Base-by-base conservation (phyloP, 2,113 vertebrate genomes). In the Cervus canadensis region DNA sequence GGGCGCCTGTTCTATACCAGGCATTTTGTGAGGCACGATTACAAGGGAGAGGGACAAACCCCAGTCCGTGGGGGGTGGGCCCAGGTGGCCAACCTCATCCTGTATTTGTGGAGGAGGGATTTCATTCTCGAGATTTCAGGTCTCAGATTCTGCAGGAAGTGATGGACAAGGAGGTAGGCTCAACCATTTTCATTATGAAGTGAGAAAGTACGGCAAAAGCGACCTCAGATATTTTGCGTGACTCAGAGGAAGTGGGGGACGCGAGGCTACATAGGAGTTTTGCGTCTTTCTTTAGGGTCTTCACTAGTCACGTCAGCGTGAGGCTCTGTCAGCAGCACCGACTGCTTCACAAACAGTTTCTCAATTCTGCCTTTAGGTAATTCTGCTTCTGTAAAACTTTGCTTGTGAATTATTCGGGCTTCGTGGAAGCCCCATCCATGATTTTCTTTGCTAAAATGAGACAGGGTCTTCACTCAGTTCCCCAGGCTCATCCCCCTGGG, bases 201-300 rank as follows among this genome's bases (percentile, higher is more conserved):
- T 3, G 23, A 87, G 36, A 57, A 76, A 33, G 52, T 56, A 59
- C 6, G 59, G 88, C 50, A 25, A 33, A 82, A 59, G 28, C 9
- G 10, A 87, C 74, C 45, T 52, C 30, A 64, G 64, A 50, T 26
- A 76, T 48, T 82, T 45, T 23, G 17, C 11, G 3, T 8, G 43
- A 64, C 64, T 67, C 52, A 52, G 64, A 81, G 17, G 23, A 1
- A 43, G 62, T 19, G 45, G 33, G 84, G 23, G 12, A 85, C 59
- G n/a, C 13, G n/a, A 86, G 13, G 21, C 16, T 43, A 48, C 26
- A 6, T n/a, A 26, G 60, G 45, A 87, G 79, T 40, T 87, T 10
- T 28, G 84, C 52, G 48, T 93, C 79, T 96, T 88, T 96, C 57
- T 91, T 50, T 45, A 52, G 92, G 21, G 83, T 45, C 62, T 97